These are phyloP conservation scores for Rhinolophus ferrumequinum DNA, from an alignment of 2,113 vertebrate genomes.

Conservation along the genomic window DNA sequence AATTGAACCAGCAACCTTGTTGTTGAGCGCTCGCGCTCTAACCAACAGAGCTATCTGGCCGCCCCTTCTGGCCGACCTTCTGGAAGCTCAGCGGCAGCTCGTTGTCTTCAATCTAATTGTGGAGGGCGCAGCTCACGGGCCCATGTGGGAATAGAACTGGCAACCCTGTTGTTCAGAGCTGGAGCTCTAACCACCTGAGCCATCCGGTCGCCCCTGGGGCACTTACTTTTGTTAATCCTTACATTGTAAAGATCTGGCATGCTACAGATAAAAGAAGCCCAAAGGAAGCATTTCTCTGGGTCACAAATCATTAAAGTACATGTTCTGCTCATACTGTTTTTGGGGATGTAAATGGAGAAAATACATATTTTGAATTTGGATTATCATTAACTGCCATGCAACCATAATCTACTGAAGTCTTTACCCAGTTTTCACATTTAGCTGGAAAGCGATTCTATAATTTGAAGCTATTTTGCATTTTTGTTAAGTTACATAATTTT, in stretches of 20 bases:
- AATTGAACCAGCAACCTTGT: no score
- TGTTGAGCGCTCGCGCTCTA: no score
- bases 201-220: neutral
- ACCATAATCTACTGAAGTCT: neutral
- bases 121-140: no score
- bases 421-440: neutral
- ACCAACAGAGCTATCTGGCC: no score
- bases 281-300: neutral
- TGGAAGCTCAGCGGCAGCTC: no score
- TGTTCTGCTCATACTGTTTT: neutral
- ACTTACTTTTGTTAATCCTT: conserved; percentile 31
- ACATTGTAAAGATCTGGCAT: neutral
- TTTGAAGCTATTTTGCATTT: conserved; percentile 33
- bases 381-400: neutral
- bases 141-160: no score
- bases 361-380: neutral
- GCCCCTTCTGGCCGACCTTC: no score
- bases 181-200: no score
- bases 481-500: neutral
- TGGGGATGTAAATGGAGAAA: neutral
- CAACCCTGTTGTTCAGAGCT: no score
- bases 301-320: neutral
- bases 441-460: neutral
- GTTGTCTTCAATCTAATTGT: no score
- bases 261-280: neutral